A percentile compares a stretch with the other conserved stretches of the same genome.
phyloP scores from a whole-genome alignment of 2,113 vertebrate genomes.

The Oceanites oceanicus region DNA sequence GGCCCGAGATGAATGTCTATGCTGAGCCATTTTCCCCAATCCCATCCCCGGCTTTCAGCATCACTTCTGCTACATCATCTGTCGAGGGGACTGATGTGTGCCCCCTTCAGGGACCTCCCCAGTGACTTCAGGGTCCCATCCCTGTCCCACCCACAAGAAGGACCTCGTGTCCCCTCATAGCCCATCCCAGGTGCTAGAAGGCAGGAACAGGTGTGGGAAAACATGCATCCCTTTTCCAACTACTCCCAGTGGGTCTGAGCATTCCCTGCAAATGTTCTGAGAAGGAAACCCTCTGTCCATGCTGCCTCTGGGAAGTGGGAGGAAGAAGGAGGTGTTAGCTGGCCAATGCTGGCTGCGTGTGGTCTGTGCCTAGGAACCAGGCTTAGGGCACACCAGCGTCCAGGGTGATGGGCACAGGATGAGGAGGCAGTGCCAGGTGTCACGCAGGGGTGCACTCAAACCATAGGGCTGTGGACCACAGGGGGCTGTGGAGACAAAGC shows the following conservation, averaged over 20 bases:
- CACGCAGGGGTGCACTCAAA: neutral
- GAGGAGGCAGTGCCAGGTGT: neutral
- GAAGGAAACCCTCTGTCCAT: neutral
- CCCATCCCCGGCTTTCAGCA: neutral
- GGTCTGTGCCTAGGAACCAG: neutral
- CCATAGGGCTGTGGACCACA: neutral
- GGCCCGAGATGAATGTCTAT: neutral
- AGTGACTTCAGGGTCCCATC: neutral
- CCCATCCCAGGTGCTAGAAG: neutral
- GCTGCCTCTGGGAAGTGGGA: neutral
- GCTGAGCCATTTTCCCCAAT: neutral
- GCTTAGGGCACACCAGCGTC: neutral
- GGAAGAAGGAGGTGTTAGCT: neutral
- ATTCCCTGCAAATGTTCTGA: neutral
- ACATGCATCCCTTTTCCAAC: neutral
- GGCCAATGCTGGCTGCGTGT: neutral
- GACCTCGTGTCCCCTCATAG: neutral
- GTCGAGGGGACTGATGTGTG: no score
- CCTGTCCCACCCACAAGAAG: neutral
- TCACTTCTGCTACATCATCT: neutral
- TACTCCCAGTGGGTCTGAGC: neutral
- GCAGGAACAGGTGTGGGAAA: neutral
- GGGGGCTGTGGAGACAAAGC: neutral
- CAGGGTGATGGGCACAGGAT: neutral
- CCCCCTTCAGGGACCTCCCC: neutral